A percentile compares a stretch with the other conserved stretches of the same genome.
Evolutionary conservation across 2,113 vertebrate genomes (phyloP).

Genomic region (Tragelaphus strepsiceros): DNA sequence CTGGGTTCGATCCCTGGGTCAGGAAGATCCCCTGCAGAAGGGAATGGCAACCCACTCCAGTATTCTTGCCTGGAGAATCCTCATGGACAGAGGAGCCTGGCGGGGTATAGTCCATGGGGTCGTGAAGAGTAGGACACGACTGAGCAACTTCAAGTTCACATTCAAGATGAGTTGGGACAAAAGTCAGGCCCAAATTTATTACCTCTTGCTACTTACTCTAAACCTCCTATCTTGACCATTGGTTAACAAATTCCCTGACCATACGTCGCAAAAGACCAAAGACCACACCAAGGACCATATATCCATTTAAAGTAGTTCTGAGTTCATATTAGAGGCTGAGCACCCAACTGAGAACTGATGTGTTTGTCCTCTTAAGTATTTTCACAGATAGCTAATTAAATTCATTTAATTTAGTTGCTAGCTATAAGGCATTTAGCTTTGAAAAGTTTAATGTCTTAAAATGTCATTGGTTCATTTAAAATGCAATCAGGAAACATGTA

Average conservation of each 20-base stretch:
- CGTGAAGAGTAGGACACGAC: rapidly evolving
- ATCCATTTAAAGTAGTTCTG: background rate
- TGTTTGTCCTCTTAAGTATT: background rate
- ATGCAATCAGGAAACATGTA: background rate
- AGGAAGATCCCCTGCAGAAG: background rate
- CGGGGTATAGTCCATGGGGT: background rate
- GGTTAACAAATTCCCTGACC: background rate
- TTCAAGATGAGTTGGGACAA: background rate
- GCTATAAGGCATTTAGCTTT: background rate
- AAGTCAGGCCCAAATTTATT: background rate
- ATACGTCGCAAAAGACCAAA: background rate
- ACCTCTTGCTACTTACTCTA: background rate
- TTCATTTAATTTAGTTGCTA: background rate
- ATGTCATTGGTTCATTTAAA: background rate
- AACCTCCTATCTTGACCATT: background rate
- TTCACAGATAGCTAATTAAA: background rate
- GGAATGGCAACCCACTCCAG: background rate
- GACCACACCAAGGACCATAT: background rate
- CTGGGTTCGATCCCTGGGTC: background rate
- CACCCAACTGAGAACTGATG: background rate
- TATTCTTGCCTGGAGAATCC: background rate
- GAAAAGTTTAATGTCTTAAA: background rate
- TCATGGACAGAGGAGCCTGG: background rate
- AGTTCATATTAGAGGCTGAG: background rate
- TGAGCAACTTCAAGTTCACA: background rate